Percentiles rank a stretch among this genome's conserved stretches.
Evolutionary conservation across 1,140 invertebrate genomes (phyloP).

Genomic region (Drosophila orena): DNA sequence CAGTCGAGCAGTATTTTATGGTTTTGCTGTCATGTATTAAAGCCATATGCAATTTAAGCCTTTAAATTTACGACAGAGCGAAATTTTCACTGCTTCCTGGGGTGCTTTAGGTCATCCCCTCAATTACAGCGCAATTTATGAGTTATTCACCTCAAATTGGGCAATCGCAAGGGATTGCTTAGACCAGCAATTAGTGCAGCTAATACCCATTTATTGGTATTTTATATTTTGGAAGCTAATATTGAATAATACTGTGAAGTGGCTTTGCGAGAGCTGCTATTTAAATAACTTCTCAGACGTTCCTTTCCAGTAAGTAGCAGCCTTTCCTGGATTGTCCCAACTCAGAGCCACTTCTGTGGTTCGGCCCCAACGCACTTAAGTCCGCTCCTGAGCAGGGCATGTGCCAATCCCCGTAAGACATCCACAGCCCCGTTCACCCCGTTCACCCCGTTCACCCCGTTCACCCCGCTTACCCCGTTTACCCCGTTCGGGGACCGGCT

Average conservation of each 20-base stretch:
- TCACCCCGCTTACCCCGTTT: background rate
- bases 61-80: conserved; percentile 23
- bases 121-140: conserved; percentile 16
- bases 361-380: conserved; percentile 10
- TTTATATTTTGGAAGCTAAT: too few species aligned
- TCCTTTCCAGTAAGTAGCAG: background rate
- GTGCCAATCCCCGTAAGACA: conserved; percentile 53
- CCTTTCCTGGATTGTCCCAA: background rate
- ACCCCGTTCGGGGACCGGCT: conserved; percentile 27
- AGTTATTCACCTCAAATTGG: background rate
- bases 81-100: background rate
- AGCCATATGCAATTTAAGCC: conserved; percentile 3
- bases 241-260: too few species aligned
- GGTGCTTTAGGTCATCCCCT: background rate
- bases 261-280: too few species aligned
- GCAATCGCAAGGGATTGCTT: too few species aligned
- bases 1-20: conserved; percentile 25
- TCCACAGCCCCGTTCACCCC: background rate
- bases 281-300: too few species aligned
- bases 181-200: too few species aligned
- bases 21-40: conserved; percentile 8
- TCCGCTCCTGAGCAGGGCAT: conserved; percentile 40
- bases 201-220: too few species aligned
- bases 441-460: conserved; percentile 21
- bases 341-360: background rate